Conservation (phyloP, 2,797 vertebrate genomes). For the Cephalopachus bancanus region DNA sequence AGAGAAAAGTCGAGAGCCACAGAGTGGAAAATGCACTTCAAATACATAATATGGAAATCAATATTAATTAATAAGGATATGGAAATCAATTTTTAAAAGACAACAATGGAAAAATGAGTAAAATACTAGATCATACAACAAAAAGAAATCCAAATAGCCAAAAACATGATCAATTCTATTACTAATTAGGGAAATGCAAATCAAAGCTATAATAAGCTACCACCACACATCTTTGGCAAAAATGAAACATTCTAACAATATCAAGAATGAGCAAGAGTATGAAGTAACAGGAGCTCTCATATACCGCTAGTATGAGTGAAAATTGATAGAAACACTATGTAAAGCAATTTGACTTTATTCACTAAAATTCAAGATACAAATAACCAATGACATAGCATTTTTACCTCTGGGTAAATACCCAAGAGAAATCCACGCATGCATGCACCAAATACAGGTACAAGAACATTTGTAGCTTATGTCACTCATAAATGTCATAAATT, state of each 20-base stretch:
- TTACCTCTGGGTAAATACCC: neutral
- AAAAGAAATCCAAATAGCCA: neutral
- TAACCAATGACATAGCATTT: neutral
- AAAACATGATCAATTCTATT: neutral
- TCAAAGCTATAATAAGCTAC: neutral
- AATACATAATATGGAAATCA: neutral
- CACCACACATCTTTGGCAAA: neutral
- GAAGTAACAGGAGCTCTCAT: neutral
- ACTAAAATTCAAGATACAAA: neutral
- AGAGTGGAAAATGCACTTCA: neutral
- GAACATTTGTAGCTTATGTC: neutral
- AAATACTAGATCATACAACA: neutral
- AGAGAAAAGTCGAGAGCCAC: neutral
- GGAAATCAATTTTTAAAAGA: neutral
- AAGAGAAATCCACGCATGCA: neutral
- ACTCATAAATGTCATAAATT: neutral
- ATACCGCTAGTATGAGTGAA: neutral
- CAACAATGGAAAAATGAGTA: neutral
- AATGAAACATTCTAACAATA: neutral
- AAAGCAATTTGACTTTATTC: neutral
- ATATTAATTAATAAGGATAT: neutral
- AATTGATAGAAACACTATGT: neutral
- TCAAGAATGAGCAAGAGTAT: neutral
- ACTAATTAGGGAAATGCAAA: neutral
- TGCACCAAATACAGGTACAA: neutral